Evolutionary conservation across 1,140 invertebrate genomes (phyloP), one percentile per base, ranked within the genome.

Genomic region (Stenopsyche tienmushanensis): DNA sequence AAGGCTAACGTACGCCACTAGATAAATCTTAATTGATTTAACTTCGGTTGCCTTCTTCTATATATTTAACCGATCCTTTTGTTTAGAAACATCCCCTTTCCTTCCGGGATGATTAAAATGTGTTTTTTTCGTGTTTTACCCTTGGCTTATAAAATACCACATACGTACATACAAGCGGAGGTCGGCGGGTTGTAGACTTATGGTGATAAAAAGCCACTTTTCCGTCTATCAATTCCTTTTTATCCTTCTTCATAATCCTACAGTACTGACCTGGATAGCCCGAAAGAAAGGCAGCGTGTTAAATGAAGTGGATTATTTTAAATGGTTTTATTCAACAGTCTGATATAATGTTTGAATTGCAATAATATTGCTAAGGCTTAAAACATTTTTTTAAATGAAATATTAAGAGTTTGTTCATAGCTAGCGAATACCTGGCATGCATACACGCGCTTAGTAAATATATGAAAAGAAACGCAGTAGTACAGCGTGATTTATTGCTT

Each of bases 11-110:
- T 34, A 34, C 17, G 44, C 3, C 7, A 20, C 7, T 5, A 47
- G 44, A 47, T 47, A 47, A 47, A 47, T 47, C 44, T 47, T 47
- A 47, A 47, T 47, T 47, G 44, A 34, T 34, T 34, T 34, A 34
- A 13, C n/a, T n/a, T 7, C 29, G 29, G 44, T 47, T 47, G 18
- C 8, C 5, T 18, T 18, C 7, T 47, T 47, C 10, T 20, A 5
- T 7, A 47, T 8, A 47, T 5, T 47, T 5, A 47, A 5, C 44
- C 10, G 44, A 47, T 47, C 17, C 7, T 7, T 20, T 47, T 5
- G 5, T 34, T 34, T 13, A 5, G 29, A 7, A 34, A 13, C 5
- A 34, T 13, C 29, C 29, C 29, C 29, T 13, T 34, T 34, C 29
- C 13, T 34, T 13, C 5, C 29, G 5, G 29, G 5, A 34, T 34